A percentile compares a stretch with the other conserved stretches of the same genome.
These are phyloP conservation scores for Mus pahari DNA, from an alignment of 2,113 vertebrate genomes.

Conservation along the genomic window DNA sequence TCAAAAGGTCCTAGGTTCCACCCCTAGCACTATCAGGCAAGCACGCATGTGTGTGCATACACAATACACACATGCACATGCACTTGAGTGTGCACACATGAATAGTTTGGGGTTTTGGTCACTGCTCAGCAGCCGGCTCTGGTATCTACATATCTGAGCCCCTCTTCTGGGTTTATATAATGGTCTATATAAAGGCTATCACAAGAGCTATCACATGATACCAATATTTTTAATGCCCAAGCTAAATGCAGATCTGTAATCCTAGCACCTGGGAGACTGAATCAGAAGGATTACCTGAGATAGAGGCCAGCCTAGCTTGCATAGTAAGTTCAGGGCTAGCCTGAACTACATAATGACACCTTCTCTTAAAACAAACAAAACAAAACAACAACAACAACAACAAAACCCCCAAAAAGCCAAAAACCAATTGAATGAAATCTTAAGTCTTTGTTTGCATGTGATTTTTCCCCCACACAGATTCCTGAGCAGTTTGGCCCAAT, in stretches of 20 bases:
- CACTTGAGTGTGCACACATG: not conserved
- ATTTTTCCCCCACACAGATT: slow-evolving; percentile 88
- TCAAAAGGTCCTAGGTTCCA: not conserved
- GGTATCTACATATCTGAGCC: not conserved
- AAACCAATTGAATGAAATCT: not conserved
- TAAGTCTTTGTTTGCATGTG: not conserved
- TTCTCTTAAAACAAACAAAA: not conserved
- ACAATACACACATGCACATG: no score
- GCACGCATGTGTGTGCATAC: not conserved
- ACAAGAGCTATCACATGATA: not conserved
- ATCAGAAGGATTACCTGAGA: not conserved
- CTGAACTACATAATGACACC: not conserved
- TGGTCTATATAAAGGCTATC: not conserved
- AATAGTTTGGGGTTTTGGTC: not conserved
- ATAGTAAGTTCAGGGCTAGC: not conserved
- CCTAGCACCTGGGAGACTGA: not conserved
- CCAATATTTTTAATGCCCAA: not conserved
- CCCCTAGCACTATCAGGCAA: not conserved
- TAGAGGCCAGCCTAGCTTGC: not conserved
- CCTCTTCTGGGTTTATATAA: not conserved
- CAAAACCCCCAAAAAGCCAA: not conserved
- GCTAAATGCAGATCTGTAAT: not conserved
- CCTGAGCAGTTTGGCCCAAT: slow-evolving; percentile 96
- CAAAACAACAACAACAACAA: no score
- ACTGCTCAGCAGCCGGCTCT: not conserved